Percentiles rank a stretch among this genome's conserved stretches.
Evolutionary conservation across 2,797 vertebrate species (phyloP).

Genomic region (Arrhamphus sclerolepis): DNA sequence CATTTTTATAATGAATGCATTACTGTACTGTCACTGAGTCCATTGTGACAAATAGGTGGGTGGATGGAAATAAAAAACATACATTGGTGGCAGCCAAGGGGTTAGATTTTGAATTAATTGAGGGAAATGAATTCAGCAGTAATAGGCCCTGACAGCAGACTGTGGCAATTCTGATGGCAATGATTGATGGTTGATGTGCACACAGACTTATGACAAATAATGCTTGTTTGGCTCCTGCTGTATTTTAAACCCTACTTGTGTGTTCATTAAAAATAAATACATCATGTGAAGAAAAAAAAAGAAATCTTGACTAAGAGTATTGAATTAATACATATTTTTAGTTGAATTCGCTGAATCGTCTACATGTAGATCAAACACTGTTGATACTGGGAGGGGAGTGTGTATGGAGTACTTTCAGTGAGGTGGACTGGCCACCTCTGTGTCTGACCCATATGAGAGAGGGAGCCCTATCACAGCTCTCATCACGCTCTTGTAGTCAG

Average conservation of each 20-base stretch:
- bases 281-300: constrained; percentile 51
- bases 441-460: constrained; percentile 55
- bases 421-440: constrained; percentile 44
- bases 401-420: constrained; percentile 21
- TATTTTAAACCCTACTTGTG: constrained; percentile 66
- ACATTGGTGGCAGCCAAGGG: constrained; percentile 79
- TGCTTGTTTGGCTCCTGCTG: constrained; percentile 65
- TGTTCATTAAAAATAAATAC: constrained; percentile 71
- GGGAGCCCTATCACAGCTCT: constrained; percentile 70
- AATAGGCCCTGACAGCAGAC: constrained; percentile 84
- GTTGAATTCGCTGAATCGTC: constrained; percentile 1
- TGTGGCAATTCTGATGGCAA: constrained; percentile 81
- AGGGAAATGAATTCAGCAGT: constrained; percentile 85
- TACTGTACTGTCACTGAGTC: constrained; percentile 82
- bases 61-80: constrained; percentile 78
- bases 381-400: neutral
- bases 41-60: constrained; percentile 87
- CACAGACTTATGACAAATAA: constrained; percentile 77
- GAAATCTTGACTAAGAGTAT: no score
- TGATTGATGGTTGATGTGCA: constrained; percentile 84
- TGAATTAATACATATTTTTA: constrained; percentile 21
- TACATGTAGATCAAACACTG: neutral
- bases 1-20: constrained; percentile 85
- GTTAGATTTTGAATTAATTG: constrained; percentile 86
- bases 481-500: constrained; percentile 68